Evolutionary conservation across 2,888 invertebrate genomes (phyloP), one percentile per base, ranked within the genome.

Genomic region (Rotaria socialis): DNA sequence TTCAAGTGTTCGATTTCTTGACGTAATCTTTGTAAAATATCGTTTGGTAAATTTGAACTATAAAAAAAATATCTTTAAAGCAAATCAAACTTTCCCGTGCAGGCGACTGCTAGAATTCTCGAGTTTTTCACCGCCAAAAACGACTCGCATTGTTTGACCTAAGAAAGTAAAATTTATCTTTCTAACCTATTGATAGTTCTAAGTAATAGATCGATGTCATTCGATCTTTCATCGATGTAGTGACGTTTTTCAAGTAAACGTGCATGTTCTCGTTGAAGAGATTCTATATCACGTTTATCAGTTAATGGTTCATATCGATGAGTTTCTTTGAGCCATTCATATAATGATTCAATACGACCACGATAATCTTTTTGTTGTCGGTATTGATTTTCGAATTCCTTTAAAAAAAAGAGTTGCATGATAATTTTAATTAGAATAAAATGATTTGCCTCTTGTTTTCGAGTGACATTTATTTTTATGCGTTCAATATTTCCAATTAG

Each of bases 271-370:
- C 47, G 47, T 80, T 80, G 47, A n/a, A 80, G 47, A 47, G 80
- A 80, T n/a, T 80, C 80, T 47, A 47, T 2, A 80, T 80, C 80
- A 80, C 80, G 80, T 80, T 80, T 80, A 47, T 80, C 80, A 80
- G 24, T 80, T 43, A 80, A n/a, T 80, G 80, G 24, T 80, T 80
- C 80, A n/a, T 80, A 80, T 43, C n/a, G 24, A 80, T 80, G 80
- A n/a, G n/a, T 80, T 41, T 80, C 8, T 47, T 80, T 80, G 14
- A 80, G 47, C 80, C 80, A 80, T 80, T 80, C 80, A n/a, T n/a
- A 43, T 80, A 80, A 47, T 24, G 11, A 11, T n/a, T 80, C 80
- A 5, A 80, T 47, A 24, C 14, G 80, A 47, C 2, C 7, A n/a
- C 80, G 80, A 80, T 47, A 80, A 14, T 80, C 47, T 47, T 80